phyloP scores from a whole-genome alignment of 2,888 invertebrate species.

The Lottia scabra region DNA sequence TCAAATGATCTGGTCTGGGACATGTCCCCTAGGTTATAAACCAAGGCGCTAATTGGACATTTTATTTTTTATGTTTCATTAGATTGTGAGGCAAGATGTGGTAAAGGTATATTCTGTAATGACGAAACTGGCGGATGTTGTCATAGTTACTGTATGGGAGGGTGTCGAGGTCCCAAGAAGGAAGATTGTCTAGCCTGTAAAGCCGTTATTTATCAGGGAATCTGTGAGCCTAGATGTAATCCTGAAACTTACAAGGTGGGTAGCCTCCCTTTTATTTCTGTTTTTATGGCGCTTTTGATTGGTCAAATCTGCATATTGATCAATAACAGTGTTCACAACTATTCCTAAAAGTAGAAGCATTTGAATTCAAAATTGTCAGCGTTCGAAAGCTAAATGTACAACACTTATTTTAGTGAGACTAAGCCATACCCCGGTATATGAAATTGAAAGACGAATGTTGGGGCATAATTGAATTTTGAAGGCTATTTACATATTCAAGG shows the following conservation, averaged over 20 bases:
- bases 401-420: no score
- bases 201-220: constrained; percentile 73
- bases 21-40: no score
- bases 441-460: no score
- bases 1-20: no score
- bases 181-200: constrained; percentile 83
- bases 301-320: no score
- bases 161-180: constrained; percentile 78
- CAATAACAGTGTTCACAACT: background rate
- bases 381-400: no score
- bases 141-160: constrained; percentile 84
- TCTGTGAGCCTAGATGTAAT: constrained; percentile 70
- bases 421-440: no score
- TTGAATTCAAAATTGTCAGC: no score
- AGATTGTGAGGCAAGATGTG: background rate
- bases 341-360: no score
- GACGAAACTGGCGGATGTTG: constrained; percentile 77
- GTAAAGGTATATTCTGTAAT: background rate
- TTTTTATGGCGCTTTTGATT: no score
- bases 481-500: no score
- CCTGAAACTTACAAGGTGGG: constrained; percentile 73
- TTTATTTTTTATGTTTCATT: background rate
- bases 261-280: background rate
- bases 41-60: background rate
- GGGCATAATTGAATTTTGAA: no score